Percentiles rank a stretch among this genome's conserved stretches.
Evolutionary conservation across 2,113 vertebrate species (phyloP).

Genomic region (Pluvialis apricaria): DNA sequence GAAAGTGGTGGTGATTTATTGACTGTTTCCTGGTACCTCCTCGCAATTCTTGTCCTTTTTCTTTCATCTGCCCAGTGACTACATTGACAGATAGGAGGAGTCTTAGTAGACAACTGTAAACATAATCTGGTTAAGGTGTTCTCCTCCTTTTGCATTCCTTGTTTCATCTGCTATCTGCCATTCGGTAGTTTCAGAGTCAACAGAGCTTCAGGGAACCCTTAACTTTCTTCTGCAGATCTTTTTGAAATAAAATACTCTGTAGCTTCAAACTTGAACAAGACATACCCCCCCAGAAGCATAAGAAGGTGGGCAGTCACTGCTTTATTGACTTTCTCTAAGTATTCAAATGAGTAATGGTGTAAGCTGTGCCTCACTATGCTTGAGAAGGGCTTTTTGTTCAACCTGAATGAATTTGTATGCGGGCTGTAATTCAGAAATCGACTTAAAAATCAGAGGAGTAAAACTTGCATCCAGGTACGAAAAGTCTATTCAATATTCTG

Average conservation of each 20-base stretch:
- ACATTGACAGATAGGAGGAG: neutral
- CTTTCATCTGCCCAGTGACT: neutral
- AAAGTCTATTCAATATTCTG: neutral
- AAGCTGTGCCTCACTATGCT: neutral
- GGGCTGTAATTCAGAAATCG: neutral
- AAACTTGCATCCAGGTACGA: neutral
- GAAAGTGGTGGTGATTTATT: neutral
- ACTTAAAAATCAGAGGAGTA: neutral
- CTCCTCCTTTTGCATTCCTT: neutral
- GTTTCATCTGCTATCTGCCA: neutral
- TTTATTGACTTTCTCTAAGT: neutral
- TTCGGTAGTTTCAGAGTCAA: neutral
- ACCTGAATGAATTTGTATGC: neutral
- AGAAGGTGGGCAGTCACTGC: neutral
- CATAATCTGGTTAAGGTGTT: neutral
- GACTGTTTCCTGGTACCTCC: neutral
- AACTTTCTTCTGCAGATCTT: neutral
- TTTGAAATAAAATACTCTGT: neutral
- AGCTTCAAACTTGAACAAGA: neutral
- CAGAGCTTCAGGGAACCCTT: neutral
- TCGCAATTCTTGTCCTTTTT: neutral
- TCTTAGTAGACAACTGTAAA: neutral
- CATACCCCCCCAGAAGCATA: neutral
- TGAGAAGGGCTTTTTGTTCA: neutral
- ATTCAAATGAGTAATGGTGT: neutral